phyloP scores from a whole-genome alignment of 2,797 vertebrate genomes.

The Rhadinocentrus ornatus region DNA sequence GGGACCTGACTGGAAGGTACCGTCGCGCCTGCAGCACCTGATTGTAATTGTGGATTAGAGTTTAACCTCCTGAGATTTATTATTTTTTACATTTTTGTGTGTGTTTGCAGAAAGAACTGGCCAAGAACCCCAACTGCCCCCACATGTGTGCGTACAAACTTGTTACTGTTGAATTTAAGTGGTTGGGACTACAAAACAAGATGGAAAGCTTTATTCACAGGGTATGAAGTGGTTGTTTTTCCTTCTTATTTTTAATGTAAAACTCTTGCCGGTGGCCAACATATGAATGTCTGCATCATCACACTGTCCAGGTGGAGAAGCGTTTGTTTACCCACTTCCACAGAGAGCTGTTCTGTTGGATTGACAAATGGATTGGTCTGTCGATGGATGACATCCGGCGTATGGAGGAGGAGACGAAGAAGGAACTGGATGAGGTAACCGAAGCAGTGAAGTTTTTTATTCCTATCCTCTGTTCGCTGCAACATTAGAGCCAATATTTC shows the following conservation, averaged over 20 bases:
- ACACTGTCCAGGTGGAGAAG: conserved; percentile 87
- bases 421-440: conserved; percentile 91
- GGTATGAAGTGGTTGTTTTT: conserved; percentile 69
- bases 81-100: conserved; percentile 23
- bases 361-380: conserved; percentile 93
- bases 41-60: background rate
- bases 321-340: conserved; percentile 96
- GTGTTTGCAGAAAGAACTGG: conserved; percentile 87
- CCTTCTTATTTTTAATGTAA: background rate
- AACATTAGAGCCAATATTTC: too few species aligned
- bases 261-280: background rate
- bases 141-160: conserved; percentile 99
- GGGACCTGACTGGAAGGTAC: conserved; percentile 91
- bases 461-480: too few species aligned
- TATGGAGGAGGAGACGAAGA: conserved; percentile 95
- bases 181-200: conserved; percentile 87
- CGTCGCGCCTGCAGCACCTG: background rate
- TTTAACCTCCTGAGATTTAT: background rate
- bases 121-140: conserved; percentile 86
- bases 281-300: background rate
- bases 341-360: conserved; percentile 95
- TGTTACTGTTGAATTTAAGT: conserved; percentile 93
- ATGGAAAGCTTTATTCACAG: conserved; percentile 91
- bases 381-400: conserved; percentile 96
- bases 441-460: too few species aligned